Base-by-base conservation (phyloP, 1,140 invertebrate genomes). In the Saccostrea glomerata region DNA sequence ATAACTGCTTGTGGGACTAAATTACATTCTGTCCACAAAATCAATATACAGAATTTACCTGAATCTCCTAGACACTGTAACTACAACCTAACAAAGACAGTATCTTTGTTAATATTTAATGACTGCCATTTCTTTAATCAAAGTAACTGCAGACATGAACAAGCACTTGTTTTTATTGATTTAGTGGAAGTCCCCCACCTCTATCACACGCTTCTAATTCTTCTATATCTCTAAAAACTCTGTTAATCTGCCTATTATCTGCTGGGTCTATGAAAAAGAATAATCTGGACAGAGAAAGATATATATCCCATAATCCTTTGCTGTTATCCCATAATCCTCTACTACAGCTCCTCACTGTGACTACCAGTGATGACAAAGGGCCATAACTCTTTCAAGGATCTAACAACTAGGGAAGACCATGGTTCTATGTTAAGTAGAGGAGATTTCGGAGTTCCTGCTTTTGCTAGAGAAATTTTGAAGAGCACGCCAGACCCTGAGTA, bases 231-330 rank as follows among this genome's bases (percentile, higher is more conserved):
- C 36, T 15, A 77, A 77, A 63, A 6, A 77, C 25, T 77, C 70
- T 30, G 70, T 36, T 77, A 77, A 77, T 77, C 70, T 40, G 70
- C 25, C 70, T 77, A 77, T 77, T 77, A 30, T 77, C 70, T 77
- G 70, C 25, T 77, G 70, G 70, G 70, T 77, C 70, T 77, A 77
- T 4, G 70, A 77, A 23, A 77, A 13, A 30, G 70, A 77, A 36
- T 36, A 12, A 77, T 77, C 47, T 77, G 70, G 30, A 77, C 70
- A 77, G 70, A 77, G 30, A 77, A 36, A 77, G 70, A 30, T 77
- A 47, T 9, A 47, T 47, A 36, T 77, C 70, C 70, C 70, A 77
- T 77, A 77, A 40, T 36, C 70, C 70, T 30, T 36, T 36, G 15
- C 70, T 77, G 25, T 25, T 77, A 77, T 77, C 70, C 70, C 25